Base-by-base conservation (phyloP, 2,797 vertebrate genomes). In the Enteromius mattozi region DNA sequence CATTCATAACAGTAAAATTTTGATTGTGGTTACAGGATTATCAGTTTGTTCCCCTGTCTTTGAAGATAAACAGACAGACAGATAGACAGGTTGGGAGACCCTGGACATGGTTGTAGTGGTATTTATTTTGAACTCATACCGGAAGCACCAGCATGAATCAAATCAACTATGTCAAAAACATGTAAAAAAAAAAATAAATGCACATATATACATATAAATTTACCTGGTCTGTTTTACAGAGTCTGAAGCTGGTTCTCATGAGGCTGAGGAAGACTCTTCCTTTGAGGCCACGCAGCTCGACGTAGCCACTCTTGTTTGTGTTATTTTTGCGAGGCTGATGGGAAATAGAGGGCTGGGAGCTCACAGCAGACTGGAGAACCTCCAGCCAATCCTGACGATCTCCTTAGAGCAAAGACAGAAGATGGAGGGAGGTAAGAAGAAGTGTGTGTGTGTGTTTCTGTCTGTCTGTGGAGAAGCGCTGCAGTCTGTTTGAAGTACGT, bases 161-260 rank as follows among this genome's bases (percentile, higher is more conserved):
- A 1, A 45, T 7, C 75, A 77, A 40, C 16, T 27, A 10, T 45
- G 16, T 24, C 2, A 19, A 1, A 21, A 76, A 45, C 10, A 45
- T 45, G n/a, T n/a, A n/a, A n/a, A n/a, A n/a, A n/a, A n/a, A n/a
- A n/a, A n/a, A n/a, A n/a, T n/a, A 37, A 70, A 5, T 80, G 88
- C 87, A 84, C 40, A 63, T 88, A 88, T 87, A 90, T 88, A 90
- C 88, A 88, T 87, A 90, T 88, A 90, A 86, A 91, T 88, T 92
- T 95, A 99, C 98, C 98, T 99, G 97, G 90, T 98, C 97, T 87
- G 96, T 97, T 96, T 99, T 99, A 94, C 97, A 97, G 91, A 99
- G 95, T 95, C 96, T 97, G 92, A 99, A 95, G 88, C 95, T 96
- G 91, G 93, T 96, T 87, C 97, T 97, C 94, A 92, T 95, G 92